Evolutionary conservation across 2,888 invertebrate species (phyloP), one percentile per base, ranked within the genome.

Genomic region (Melinaea menophilus): DNA sequence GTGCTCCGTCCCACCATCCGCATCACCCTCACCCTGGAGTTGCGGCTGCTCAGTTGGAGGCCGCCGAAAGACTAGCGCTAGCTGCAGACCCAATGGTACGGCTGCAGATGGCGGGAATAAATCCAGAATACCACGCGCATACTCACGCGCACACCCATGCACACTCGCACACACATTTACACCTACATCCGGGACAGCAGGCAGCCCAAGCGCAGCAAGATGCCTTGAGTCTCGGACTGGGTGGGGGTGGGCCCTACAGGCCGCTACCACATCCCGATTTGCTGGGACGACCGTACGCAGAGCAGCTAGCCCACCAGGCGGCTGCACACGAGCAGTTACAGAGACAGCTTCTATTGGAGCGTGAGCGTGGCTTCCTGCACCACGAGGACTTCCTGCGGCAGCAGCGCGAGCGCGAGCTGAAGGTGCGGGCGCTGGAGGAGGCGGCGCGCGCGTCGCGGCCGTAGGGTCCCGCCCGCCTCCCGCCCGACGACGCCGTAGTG

Each of bases 81-180:
- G 96, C 97, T 68, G 95, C 96, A 71, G 97, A 98, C 90, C 97
- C 97, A 69, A 96, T 98, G 95, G 95, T 95, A 87, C 95, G 97
- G 75, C 90, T 98, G 82, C 97, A 97, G 92, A 97, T 98, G 97
- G 97, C 97, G 75, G 96, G 97, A 82, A 95, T 95, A 77, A 95
- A 93, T 75, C 95, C 95, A 58, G 96, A 96, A 91, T 96, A 96
- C 91, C 97, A 97, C 90, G 96, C 96, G 79, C 97, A 97, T 91
- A 96, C 97, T 74, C 97, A 97, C 87, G 96, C 96, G 76, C 96
- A 97, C 91, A 96, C 96, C 73, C 96, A 96, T 86, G 95, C 97
- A 80, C 97, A 97, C 91, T 95, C 97, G 77, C 96, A 96, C 92
- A 94, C 95, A 74, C 96, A 96, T 91, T 93, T 96, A 74, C 95